Base-by-base conservation (phyloP, 2,113 vertebrate genomes). In the Phyllopteryx taeniolatus region DNA sequence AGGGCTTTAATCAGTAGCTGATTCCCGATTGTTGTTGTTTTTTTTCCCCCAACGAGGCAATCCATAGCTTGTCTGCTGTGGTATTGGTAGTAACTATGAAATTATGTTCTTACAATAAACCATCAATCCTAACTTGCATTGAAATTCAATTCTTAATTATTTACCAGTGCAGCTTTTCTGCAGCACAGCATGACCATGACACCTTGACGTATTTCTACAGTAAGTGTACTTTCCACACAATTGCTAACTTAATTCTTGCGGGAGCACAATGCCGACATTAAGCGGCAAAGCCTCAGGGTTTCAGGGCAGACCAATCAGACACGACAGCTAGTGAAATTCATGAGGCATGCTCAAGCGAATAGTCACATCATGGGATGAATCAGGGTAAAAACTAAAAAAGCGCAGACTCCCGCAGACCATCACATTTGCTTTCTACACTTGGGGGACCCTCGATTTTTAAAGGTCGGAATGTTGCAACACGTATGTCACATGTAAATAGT, bases 391-490 rank as follows among this genome's bases (percentile, higher is more conserved):
- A 14, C 0, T 1, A 27, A 12, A 56, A 56, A 22, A 57, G 43
- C 0, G 69, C 49, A 0, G 5, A 39, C 46, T 75, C 71, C 71
- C 31, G 72, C 0, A 35, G 76, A 77, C 54, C 1, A 6, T 5
- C 63, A 27, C 70, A 42, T 65, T 53, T 62, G 57, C 44, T 13
- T 61, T 57, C 51, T 73, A 59, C 66, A 68, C 71, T 64, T 71
- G 68, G 76, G 78, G 71, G 68, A 78, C 46, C 68, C 7, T 10
- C 59, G 31, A n/a, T 70, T 20, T 51, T 44, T 49, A 75, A 82
- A 84, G 71, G 73, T 86, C 77, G 78, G 20, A 77, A 33, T 44
- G 70, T 27, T 69, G 49, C 72, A 83, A 84, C 77, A 54, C 75
- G 79, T 80, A 86, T 84, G 78, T 78, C 20, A 61, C 71, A 60